These are phyloP conservation scores for Conchocele bisecta DNA, from an alignment of 2,888 invertebrate genomes.

Conservation along the genomic window DNA sequence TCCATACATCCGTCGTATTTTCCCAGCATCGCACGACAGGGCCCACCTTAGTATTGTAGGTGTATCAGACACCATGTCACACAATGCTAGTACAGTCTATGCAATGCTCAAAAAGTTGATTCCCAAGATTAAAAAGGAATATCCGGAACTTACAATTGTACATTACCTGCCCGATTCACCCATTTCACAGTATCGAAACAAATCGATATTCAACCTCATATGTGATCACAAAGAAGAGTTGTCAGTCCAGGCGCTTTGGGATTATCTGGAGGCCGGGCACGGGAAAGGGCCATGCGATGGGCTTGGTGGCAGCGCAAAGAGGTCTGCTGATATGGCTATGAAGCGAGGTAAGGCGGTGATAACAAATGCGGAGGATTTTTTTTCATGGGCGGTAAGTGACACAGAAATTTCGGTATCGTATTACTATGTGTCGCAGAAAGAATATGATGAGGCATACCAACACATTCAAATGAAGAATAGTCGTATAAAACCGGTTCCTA, in stretches of 20 bases:
- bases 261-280: conserved; percentile 29
- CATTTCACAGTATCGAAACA: conserved; percentile 34
- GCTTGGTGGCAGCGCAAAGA: conserved; percentile 34
- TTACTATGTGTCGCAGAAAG: neutral
- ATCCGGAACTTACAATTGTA: conserved; percentile 7
- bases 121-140: conserved; percentile 9
- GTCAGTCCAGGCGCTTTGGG: conserved; percentile 22
- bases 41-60: neutral
- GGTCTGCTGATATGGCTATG: conserved; percentile 26
- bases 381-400: conserved; percentile 3
- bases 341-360: conserved; percentile 26
- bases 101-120: conserved; percentile 22
- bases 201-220: conserved; percentile 31
- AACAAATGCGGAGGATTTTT: conserved; percentile 18
- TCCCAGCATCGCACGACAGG: conserved; percentile 6
- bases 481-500: neutral
- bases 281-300: conserved; percentile 39
- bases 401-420: neutral
- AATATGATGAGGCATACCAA: neutral
- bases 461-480: neutral
- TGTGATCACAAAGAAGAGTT: conserved; percentile 33
- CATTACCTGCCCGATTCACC: conserved; percentile 33
- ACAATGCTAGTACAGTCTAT: conserved; percentile 28
- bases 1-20: conserved; percentile 24
- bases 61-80: neutral